These are phyloP conservation scores for Diaphora mendica DNA, from an alignment of 2,888 invertebrate genomes.

Conservation along the genomic window DNA sequence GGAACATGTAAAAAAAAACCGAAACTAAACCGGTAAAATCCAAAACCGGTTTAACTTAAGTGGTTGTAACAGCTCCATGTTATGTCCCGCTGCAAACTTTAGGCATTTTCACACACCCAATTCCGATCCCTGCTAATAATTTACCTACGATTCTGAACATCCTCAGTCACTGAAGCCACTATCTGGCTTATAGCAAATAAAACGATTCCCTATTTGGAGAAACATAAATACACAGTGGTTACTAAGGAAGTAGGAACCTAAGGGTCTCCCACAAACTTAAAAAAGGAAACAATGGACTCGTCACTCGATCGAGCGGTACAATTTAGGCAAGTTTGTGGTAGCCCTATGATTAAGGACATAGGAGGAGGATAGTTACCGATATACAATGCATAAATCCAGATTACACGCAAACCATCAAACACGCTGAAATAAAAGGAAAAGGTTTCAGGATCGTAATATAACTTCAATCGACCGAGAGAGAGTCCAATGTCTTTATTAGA, in stretches of 20 bases:
- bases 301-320: conserved; percentile 67
- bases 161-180: background rate
- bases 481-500: conserved; percentile 74
- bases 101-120: no score
- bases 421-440: conserved; percentile 80
- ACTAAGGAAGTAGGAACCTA: conserved; percentile 29
- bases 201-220: conserved; percentile 5
- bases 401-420: conserved; percentile 87
- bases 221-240: background rate
- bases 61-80: no score
- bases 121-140: no score
- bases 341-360: conserved; percentile 60
- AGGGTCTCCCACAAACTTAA: conserved; percentile 79
- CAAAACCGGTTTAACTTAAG: no score
- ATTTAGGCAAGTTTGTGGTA: conserved; percentile 75
- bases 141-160: background rate
- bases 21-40: no score
- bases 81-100: no score
- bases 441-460: conserved; percentile 52
- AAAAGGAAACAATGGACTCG: conserved; percentile 73
- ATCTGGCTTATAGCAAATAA: background rate
- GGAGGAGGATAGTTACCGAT: conserved; percentile 79
- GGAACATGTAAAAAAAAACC: no score
- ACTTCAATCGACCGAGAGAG: conserved; percentile 65
- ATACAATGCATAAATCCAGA: conserved; percentile 75